Evolutionary conservation across 1,140 invertebrate genomes (phyloP).

Genomic region (Periplaneta americana): DNA sequence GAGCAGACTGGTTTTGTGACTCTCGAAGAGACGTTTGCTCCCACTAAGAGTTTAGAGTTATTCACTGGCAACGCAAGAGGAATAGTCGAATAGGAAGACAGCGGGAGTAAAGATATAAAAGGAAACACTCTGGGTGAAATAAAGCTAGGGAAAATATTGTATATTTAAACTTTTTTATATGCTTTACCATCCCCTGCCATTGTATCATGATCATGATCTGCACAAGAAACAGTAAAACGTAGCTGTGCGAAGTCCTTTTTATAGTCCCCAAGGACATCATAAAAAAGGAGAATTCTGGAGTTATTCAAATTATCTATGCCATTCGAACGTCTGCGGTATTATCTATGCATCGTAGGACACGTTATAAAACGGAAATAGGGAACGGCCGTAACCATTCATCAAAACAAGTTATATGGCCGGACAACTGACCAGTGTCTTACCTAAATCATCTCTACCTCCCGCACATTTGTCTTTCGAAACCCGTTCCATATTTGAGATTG

Average conservation of each 20-base stretch:
- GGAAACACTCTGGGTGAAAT: not conserved
- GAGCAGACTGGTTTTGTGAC: not conserved
- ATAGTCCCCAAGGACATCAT: not conserved
- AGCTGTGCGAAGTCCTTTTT: not conserved
- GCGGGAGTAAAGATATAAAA: not conserved
- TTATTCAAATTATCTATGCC: not conserved
- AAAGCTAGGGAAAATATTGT: not conserved
- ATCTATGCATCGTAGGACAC: not conserved
- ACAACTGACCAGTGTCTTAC: not conserved
- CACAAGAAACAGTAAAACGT: not conserved
- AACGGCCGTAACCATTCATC: not conserved
- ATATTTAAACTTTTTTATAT: not conserved
- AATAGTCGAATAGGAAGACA: not conserved
- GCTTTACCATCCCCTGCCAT: not conserved
- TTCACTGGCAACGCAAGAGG: not conserved
- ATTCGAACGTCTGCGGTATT: not conserved
- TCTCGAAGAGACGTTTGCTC: not conserved
- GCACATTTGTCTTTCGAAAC: too few species aligned
- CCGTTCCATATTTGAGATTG: too few species aligned
- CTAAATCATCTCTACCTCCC: not conserved
- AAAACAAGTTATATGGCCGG: not conserved
- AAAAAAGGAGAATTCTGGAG: not conserved
- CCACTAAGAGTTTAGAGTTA: not conserved
- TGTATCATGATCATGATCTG: not conserved
- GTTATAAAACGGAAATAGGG: not conserved